Base-by-base conservation (phyloP, 2,797 vertebrate genomes). In the Alfaro cultratus region DNA sequence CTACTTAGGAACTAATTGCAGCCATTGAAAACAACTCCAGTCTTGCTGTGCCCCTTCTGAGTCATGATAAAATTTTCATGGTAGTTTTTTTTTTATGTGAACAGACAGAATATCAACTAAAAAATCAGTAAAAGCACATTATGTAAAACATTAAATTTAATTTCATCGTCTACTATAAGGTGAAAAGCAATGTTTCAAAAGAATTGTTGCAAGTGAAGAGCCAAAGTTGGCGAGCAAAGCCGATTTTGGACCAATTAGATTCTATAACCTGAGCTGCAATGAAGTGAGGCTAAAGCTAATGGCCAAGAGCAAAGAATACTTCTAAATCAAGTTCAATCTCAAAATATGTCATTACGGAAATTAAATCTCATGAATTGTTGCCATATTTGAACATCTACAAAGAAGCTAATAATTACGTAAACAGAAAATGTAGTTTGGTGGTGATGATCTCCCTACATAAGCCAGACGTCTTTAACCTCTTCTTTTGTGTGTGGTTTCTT, bases 381-480 rank as follows among this genome's bases (percentile, higher is more conserved):
- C 36, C 31, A 64, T 36, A 18, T 62, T 21, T 64, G 60, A 34
- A 36, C 60, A 36, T 36, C 1, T 18, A 36, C 31, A 64, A 64
- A 64, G 60, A 21, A 36, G 16, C 31, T 64, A 34, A 18, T 64
- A 34, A 34, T 62, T 34, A 31, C 16, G 13, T 21, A 18, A n/a
- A 36, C 6, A 36, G n/a, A 29, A 34, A 64, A 9, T 18, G 16
- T 9, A 70, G 7, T 23, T 51, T 21, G 7, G 21, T 51, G 49
- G 49, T 23, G 21, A 21, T 23, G 49, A 51, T 51, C 21, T 51
- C 49, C 49, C 21, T 23, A 9, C 6, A 51, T 51, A 23, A 51
- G 51, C 68, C 67, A 57, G 67, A 31, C 64, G 53, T 87, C 73
- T 80, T 81, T 75, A 77, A 86, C 82, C 74, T 72, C 23, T 83